phyloP scores from a whole-genome alignment of 2,113 vertebrate genomes.

The Odontesthes bonariensis region DNA sequence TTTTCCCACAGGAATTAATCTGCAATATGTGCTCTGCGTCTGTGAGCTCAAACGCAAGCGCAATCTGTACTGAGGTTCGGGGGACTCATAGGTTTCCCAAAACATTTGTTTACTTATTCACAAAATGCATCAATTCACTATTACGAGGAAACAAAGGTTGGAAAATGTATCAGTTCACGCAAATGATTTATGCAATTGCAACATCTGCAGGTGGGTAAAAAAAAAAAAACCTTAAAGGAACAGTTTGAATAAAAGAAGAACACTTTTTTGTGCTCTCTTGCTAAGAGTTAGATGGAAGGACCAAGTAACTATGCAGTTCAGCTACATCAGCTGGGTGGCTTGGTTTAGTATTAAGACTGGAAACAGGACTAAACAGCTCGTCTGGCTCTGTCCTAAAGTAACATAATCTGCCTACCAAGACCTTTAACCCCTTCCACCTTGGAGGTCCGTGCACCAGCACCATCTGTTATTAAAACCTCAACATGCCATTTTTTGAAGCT shows the following conservation, averaged over 20 bases:
- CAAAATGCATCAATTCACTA: constrained; percentile 18
- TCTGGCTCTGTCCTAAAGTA: constrained; percentile 3
- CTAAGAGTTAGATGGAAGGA: constrained; percentile 4
- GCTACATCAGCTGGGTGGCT: neutral
- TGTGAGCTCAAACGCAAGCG: constrained; percentile 48
- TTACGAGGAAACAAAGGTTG: neutral
- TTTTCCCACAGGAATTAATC: constrained; percentile 2
- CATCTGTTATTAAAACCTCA: constrained; percentile 3
- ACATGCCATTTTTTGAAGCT: neutral
- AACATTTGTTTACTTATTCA: constrained; percentile 35
- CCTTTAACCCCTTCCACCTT: constrained; percentile 22
- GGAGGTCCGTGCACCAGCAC: constrained; percentile 15
- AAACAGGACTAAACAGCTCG: constrained; percentile 9
- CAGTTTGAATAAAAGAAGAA: neutral
- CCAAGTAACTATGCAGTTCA: neutral
- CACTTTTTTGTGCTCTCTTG: neutral
- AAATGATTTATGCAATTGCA: constrained; percentile 6
- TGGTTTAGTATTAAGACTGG: constrained; percentile 11
- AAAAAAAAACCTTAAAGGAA: neutral
- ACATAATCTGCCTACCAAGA: neutral
- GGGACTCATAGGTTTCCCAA: constrained; percentile 47
- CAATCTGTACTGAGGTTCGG: constrained; percentile 34
- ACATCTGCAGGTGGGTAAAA: neutral
- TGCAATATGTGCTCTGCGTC: constrained; percentile 45
- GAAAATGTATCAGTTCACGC: neutral